Conservation (phyloP, 2,797 vertebrate species). For the Coregonus ussuriensis region DNA sequence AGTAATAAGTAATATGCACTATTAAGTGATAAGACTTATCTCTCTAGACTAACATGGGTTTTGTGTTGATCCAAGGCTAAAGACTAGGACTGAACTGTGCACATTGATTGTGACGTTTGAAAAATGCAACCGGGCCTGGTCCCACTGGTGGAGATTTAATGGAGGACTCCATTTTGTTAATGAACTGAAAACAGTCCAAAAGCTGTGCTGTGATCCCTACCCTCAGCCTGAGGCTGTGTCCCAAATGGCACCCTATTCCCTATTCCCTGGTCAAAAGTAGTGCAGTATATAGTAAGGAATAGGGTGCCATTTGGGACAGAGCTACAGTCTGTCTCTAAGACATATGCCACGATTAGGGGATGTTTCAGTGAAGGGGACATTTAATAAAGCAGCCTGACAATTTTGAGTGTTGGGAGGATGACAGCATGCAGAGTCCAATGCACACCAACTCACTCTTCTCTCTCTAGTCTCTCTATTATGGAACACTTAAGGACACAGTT, state of each 20-base stretch:
- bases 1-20: not conserved
- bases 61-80: slow-evolving; percentile 1
- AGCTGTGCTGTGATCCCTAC: slow-evolving; percentile 36
- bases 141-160: slow-evolving; percentile 26
- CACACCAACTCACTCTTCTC: slow-evolving; percentile 49
- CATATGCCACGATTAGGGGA: slow-evolving; percentile 40
- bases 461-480: slow-evolving; percentile 49
- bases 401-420: slow-evolving; percentile 52
- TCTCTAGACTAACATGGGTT: not conserved
- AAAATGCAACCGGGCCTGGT: slow-evolving; percentile 33
- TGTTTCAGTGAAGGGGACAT: slow-evolving; percentile 40
- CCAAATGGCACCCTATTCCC: not conserved
- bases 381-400: slow-evolving; percentile 58
- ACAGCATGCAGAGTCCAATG: slow-evolving; percentile 42
- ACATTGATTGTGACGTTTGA: slow-evolving; percentile 32
- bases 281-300: too few species aligned
- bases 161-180: slow-evolving; percentile 58
- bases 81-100: slow-evolving; percentile 1
- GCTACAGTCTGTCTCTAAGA: slow-evolving; percentile 31
- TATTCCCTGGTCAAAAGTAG: too few species aligned
- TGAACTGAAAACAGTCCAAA: slow-evolving; percentile 59
- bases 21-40: not conserved
- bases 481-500: slow-evolving; percentile 52
- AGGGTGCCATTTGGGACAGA: not conserved
- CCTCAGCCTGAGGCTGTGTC: not conserved